Conservation (phyloP, 2,888 invertebrate species). For the Smittia sp. region DNA sequence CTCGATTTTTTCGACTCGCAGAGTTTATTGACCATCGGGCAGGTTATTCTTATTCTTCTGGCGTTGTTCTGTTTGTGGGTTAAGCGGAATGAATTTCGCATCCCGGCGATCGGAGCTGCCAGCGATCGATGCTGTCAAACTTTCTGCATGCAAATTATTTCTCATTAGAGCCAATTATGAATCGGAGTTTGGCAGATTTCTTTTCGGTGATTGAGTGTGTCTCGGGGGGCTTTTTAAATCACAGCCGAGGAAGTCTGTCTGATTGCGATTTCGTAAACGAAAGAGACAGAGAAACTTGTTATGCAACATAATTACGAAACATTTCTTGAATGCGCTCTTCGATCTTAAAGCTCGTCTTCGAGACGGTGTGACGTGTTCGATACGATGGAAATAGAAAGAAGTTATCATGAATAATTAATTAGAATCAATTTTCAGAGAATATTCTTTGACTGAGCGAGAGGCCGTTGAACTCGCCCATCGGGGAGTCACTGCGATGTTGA, state of each 20-base stretch:
- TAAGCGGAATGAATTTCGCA: neutral
- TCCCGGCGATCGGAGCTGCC: too few species aligned
- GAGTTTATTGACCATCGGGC: constrained; percentile 28
- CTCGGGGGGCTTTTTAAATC: too few species aligned
- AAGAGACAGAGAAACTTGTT: neutral
- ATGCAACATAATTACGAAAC: constrained; percentile 1
- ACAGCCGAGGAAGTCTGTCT: constrained; percentile 2
- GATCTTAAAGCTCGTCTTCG: neutral
- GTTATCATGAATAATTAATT: constrained; percentile 33
- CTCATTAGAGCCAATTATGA: too few species aligned
- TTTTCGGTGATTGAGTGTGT: too few species aligned
- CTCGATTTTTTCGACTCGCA: neutral
- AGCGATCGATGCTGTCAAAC: too few species aligned
- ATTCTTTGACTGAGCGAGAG: neutral
- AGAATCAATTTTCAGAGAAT: constrained; percentile 11
- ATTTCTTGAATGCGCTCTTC: neutral
- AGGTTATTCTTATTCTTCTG: constrained; percentile 28
- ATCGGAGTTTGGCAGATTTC: too few species aligned
- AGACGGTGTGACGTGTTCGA: neutral
- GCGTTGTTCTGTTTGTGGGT: constrained; percentile 1
- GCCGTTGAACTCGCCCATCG: neutral
- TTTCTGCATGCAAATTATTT: too few species aligned
- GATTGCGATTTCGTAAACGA: neutral
- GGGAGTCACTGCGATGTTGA: neutral
- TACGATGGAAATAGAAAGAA: neutral